Evolutionary conservation across 2,888 invertebrate species (phyloP), one percentile per base, ranked within the genome.

Genomic region (Eutolmus rufibarbis): DNA sequence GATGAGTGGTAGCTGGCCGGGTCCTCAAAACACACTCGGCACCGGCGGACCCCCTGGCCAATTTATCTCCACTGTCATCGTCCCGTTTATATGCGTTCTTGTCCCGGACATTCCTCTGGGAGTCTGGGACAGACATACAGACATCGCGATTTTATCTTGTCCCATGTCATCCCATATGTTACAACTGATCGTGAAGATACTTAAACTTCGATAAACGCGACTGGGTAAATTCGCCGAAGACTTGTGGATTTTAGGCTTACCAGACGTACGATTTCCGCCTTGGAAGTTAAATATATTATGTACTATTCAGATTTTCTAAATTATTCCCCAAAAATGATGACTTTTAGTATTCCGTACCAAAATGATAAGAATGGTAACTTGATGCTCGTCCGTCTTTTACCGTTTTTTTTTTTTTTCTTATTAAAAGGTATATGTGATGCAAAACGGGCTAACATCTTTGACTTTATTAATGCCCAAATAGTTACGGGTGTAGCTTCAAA

Each of bases 101-200:
- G 66, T 81, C 81, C 34, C 56, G 51, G 81, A 16, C 56, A 81
- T 81, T 81, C 51, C 31, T 51, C 34, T 34, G 51, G 23, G 56
- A 66, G 23, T 28, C 28, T 66, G 66, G 2, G 28, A 66, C 66
- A 66, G 51, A 56, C 56, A 56, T 81, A 23, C 66, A 66, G 31
- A 56, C 81, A 81, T 81, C 8, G 28, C 57, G 51, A 81, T 81
- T 81, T 81, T 81, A 81, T 81, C 81, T 14, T n/a, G 19, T n/a
- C 78, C 23, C 81, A 81, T 81, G 51, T 81, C 81, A 81, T 56
- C 56, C 31, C 81, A 81, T 51, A 81, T 56, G 81, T 56, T 81
- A 81, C 81, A 40, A 81, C 40, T 56, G 81, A 81, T 81, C 51
- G 51, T 81, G 51, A 56, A 51, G 81, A 81, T 56, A 81, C 19